Percentiles rank a stretch among this genome's conserved stretches.
These are phyloP conservation scores for Rapana venosa DNA, from an alignment of 2,888 invertebrate species.

Conservation along the genomic window DNA sequence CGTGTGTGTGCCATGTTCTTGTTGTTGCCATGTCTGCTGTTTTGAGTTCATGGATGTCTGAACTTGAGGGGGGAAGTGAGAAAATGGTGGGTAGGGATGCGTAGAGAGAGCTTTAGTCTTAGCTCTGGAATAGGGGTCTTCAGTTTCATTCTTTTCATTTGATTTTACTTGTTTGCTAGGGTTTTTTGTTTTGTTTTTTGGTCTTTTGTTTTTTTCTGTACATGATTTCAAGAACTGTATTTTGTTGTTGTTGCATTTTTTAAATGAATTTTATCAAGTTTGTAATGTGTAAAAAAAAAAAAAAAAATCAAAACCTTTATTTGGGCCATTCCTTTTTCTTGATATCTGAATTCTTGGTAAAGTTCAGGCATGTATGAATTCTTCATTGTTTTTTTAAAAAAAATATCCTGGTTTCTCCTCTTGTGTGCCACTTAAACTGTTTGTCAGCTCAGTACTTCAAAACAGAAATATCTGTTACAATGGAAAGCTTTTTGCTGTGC, in stretches of 20 bases:
- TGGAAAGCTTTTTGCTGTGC: background rate
- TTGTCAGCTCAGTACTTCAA: background rate
- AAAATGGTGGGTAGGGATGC: too few species aligned
- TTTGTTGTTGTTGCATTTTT: background rate
- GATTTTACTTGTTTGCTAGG: too few species aligned
- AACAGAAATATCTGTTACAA: background rate
- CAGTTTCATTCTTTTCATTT: too few species aligned
- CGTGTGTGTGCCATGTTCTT: background rate
- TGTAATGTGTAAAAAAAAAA: too few species aligned
- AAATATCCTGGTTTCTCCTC: constrained; percentile 8
- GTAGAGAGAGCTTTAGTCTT: too few species aligned
- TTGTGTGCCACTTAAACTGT: background rate
- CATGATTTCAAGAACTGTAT: background rate
- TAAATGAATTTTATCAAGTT: background rate
- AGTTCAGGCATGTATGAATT: constrained; percentile 19
- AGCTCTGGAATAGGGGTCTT: too few species aligned
- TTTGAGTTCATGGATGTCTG: background rate
- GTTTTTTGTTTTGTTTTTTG: background rate
- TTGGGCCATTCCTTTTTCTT: background rate
- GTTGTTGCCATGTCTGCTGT: background rate
- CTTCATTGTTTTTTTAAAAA: constrained; percentile 4
- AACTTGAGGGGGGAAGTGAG: background rate
- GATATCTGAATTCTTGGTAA: background rate
- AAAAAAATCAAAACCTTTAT: too few species aligned
- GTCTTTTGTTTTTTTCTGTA: background rate